Evolutionary conservation across 2,113 vertebrate genomes (phyloP).

Genomic region (Bucco capensis): DNA sequence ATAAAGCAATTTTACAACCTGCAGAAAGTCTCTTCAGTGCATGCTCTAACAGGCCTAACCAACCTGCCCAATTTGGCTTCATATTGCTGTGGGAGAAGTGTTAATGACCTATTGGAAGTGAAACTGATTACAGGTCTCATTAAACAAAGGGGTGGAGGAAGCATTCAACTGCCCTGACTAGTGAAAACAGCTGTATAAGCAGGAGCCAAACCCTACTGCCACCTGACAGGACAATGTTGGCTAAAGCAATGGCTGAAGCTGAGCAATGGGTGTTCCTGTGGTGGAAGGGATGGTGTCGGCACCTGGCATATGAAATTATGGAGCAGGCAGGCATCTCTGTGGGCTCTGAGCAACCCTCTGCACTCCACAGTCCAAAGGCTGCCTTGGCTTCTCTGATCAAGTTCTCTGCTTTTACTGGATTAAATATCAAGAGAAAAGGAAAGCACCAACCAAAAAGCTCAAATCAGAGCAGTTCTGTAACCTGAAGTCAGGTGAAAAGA

Average conservation of each 20-base stretch:
- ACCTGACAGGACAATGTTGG: not conserved
- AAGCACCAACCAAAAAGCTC: not conserved
- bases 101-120: conserved; percentile 47
- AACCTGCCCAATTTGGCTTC: conserved; percentile 25
- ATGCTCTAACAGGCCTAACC: conserved; percentile 26
- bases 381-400: not conserved
- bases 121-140: conserved; percentile 43
- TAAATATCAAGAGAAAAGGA: not conserved
- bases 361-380: not conserved
- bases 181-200: not conserved
- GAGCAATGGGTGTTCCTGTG: not conserved
- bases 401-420: not conserved
- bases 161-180: not conserved
- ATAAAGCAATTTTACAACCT: conserved; percentile 39
- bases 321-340: not conserved
- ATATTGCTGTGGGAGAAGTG: conserved; percentile 16
- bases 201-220: not conserved
- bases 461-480: not conserved
- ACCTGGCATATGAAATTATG: fast-evolving
- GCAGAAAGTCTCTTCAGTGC: not conserved
- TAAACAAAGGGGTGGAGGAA: conserved; percentile 49
- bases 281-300: not conserved
- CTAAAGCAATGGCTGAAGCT: not conserved
- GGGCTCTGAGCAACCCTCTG: not conserved
- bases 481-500: not conserved